These are phyloP conservation scores for Malurus splendens DNA, from an alignment of 2,797 vertebrate species.

Conservation along the genomic window DNA sequence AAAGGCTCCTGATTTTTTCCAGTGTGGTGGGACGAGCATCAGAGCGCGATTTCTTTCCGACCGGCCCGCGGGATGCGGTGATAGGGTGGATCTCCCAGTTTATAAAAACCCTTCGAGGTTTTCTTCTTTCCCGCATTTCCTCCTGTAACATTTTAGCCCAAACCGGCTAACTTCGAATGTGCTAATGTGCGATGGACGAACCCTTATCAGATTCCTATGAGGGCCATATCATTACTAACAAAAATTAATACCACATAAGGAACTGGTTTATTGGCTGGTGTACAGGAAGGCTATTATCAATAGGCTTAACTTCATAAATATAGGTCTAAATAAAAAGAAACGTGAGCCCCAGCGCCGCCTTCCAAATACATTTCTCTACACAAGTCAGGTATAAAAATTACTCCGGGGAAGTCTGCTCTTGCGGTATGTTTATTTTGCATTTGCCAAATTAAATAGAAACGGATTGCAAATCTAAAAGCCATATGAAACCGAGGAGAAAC, in stretches of 20 bases:
- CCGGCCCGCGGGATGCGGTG: background rate
- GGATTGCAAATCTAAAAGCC: conserved; percentile 29
- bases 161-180: background rate
- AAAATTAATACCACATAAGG: conserved; percentile 71
- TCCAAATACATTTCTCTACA: conserved; percentile 31
- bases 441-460: conserved; percentile 59
- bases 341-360: background rate
- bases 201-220: conserved; percentile 57
- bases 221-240: conserved; percentile 38
- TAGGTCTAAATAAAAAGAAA: conserved; percentile 58
- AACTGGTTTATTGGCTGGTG: conserved; percentile 61
- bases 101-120: background rate
- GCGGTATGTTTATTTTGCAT: conserved; percentile 46
- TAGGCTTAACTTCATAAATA: conserved; percentile 55
- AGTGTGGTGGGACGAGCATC: background rate
- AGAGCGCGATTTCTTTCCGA: background rate
- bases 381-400: conserved; percentile 41
- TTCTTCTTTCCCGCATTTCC: background rate
- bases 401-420: conserved; percentile 26
- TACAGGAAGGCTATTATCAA: conserved; percentile 54
- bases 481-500: background rate
- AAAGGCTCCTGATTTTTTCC: conserved; percentile 2
- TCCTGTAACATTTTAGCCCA: background rate
- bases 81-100: background rate
- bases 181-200: conserved; percentile 50